These are phyloP conservation scores for Drosophila nr. perissopoda DNA, from an alignment of 2,888 invertebrate genomes.

Conservation along the genomic window DNA sequence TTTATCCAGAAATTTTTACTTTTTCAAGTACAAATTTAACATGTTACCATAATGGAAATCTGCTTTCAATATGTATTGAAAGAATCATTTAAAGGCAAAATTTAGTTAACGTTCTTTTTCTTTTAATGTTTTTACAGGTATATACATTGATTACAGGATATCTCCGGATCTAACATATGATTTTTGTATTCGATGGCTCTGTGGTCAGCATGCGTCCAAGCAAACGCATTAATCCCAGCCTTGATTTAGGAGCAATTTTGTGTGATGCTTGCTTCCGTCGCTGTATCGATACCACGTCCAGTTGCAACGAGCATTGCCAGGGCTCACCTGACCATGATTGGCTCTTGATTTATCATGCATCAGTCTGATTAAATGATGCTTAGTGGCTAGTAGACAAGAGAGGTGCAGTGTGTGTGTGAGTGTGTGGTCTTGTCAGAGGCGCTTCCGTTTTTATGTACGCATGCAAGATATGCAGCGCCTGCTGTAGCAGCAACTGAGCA, in stretches of 20 bases:
- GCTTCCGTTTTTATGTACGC: conserved; percentile 37
- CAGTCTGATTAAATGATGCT: conserved; percentile 75
- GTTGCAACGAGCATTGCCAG: conserved; percentile 45
- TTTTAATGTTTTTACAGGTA: not conserved
- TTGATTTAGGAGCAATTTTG: conserved; percentile 75
- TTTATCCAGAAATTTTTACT: too few species aligned
- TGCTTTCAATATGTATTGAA: not conserved
- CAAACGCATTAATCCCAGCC: conserved; percentile 74
- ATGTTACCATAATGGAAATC: too few species aligned
- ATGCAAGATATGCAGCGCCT: conserved; percentile 86
- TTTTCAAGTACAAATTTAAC: too few species aligned
- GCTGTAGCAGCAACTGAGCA: conserved; percentile 88
- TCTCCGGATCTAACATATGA: not conserved
- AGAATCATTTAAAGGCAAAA: not conserved
- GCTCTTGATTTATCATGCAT: conserved; percentile 76
- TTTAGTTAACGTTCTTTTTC: not conserved
- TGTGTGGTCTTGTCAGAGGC: conserved; percentile 25
- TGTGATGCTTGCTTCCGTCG: conserved; percentile 31
- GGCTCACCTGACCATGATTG: conserved; percentile 56
- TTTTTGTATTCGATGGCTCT: conserved; percentile 1
- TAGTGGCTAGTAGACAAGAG: conserved; percentile 47
- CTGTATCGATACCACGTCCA: conserved; percentile 34
- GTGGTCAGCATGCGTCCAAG: conserved; percentile 34
- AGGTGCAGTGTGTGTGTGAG: not conserved
- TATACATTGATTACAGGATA: not conserved